These are phyloP conservation scores for Mesorhabditis spiculigera DNA, from an alignment of 2,888 invertebrate genomes.

Conservation along the genomic window DNA sequence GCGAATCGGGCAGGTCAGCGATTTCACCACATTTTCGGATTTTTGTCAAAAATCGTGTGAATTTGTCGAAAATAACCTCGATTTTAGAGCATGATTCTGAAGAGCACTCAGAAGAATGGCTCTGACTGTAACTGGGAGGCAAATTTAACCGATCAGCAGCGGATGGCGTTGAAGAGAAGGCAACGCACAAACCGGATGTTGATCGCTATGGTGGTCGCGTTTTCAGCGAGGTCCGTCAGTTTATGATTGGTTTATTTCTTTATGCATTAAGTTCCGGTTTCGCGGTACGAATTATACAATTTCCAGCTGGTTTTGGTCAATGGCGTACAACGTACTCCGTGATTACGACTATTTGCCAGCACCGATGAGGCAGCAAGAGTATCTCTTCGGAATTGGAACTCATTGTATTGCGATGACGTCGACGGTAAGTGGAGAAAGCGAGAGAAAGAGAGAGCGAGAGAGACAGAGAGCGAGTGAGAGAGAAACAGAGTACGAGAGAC, in stretches of 20 bases:
- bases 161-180: slow-evolving; percentile 46
- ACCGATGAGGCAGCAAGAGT: slow-evolving; percentile 46
- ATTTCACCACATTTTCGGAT: too few relatives aligned
- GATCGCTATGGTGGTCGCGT: slow-evolving; percentile 54
- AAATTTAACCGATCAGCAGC: slow-evolving; percentile 44
- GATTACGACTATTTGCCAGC: slow-evolving; percentile 53
- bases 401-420: slow-evolving; percentile 57
- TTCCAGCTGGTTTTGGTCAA: slow-evolving; percentile 53
- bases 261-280: too few relatives aligned
- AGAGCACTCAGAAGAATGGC: slow-evolving; percentile 42
- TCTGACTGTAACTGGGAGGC: slow-evolving; percentile 40
- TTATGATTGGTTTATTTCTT: too few relatives aligned
- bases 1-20: slow-evolving; percentile 45
- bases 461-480: too few relatives aligned
- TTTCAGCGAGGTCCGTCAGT: too few relatives aligned
- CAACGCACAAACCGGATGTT: slow-evolving; percentile 56
- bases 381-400: slow-evolving; percentile 52
- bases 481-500: too few relatives aligned
- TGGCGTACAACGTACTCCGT: slow-evolving; percentile 51
- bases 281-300: not conserved
- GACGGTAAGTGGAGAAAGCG: too few relatives aligned
- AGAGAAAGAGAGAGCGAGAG: too few relatives aligned
- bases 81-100: slow-evolving; percentile 45
- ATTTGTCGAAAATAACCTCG: not conserved
- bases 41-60: too few relatives aligned